Evolutionary conservation across 2,797 vertebrate genomes (phyloP).

Genomic region (Peromyscus eremicus): DNA sequence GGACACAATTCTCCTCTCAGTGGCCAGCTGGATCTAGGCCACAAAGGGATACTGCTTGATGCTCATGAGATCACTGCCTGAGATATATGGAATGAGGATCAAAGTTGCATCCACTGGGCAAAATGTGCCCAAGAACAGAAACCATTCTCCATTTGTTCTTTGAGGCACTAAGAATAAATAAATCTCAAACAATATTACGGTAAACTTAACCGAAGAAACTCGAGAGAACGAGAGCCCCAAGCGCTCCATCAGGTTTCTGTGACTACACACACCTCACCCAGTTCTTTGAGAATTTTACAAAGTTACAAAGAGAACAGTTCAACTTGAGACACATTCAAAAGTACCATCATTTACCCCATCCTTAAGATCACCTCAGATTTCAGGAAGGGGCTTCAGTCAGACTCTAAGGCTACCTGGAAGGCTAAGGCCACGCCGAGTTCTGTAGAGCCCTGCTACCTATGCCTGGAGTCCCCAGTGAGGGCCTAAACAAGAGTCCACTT

Average conservation of each 20-base stretch:
- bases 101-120: conserved; percentile 74
- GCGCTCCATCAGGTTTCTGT: not conserved
- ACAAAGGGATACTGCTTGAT: not conserved
- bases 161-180: conserved; percentile 67
- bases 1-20: not conserved
- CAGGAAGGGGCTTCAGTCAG: not conserved
- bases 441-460: conserved; percentile 53
- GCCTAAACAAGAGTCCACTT: conserved; percentile 89
- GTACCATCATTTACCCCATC: conserved; percentile 7
- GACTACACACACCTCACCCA: not conserved
- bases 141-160: conserved; percentile 27
- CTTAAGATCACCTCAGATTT: not conserved
- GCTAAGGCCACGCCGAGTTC: conserved; percentile 73
- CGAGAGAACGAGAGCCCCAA: not conserved
- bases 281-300: not conserved
- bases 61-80: conserved; percentile 55
- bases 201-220: conserved; percentile 11
- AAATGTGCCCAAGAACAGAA: conserved; percentile 58
- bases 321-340: conserved; percentile 33
- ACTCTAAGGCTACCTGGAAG: conserved; percentile 68
- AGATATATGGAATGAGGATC: conserved; percentile 53
- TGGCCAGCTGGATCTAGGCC: not conserved
- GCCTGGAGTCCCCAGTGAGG: conserved; percentile 69
- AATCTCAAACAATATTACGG: not conserved
- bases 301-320: conserved; percentile 24